Evolutionary conservation across 2,113 vertebrate species (phyloP).

Genomic region (Silurus meridionalis): DNA sequence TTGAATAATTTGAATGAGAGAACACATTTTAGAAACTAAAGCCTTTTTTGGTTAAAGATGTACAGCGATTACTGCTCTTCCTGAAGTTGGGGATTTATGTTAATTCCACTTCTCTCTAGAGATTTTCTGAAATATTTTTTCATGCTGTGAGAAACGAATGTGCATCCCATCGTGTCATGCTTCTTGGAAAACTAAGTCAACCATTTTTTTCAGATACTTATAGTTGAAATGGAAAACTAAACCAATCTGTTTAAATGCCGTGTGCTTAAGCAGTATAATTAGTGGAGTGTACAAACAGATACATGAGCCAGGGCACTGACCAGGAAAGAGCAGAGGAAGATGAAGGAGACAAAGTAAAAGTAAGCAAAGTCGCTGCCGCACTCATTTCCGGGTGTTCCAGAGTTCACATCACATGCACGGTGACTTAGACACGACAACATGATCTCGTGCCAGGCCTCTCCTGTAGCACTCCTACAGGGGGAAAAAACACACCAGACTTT

Average conservation of each 20-base stretch:
- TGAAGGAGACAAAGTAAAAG: conserved; percentile 97
- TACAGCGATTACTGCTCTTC: not conserved
- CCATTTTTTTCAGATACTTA: conserved; percentile 9
- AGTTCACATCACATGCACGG: conserved; percentile 77
- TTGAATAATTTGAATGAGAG: too few species aligned
- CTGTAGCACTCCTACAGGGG: conserved; percentile 86
- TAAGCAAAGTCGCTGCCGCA: conserved; percentile 96
- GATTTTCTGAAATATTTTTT: not conserved
- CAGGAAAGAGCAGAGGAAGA: conserved; percentile 97
- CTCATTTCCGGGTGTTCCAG: conserved; percentile 76
- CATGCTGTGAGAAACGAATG: not conserved
- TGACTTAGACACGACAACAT: conserved; percentile 90
- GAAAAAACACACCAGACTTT: not conserved
- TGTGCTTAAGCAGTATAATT: not conserved
- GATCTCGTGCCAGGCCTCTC: conserved; percentile 96
- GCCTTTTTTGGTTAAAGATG: conserved; percentile 22
- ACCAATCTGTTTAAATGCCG: not conserved
- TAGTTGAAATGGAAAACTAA: not conserved
- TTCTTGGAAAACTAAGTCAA: not conserved
- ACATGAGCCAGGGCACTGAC: conserved; percentile 71
- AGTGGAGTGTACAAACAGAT: not conserved
- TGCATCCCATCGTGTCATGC: not conserved
- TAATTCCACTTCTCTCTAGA: not conserved
- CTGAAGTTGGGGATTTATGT: not conserved
- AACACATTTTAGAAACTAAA: not conserved